phyloP scores from a whole-genome alignment of 2,113 vertebrate genomes.

The Neodon shergylaensis region DNA sequence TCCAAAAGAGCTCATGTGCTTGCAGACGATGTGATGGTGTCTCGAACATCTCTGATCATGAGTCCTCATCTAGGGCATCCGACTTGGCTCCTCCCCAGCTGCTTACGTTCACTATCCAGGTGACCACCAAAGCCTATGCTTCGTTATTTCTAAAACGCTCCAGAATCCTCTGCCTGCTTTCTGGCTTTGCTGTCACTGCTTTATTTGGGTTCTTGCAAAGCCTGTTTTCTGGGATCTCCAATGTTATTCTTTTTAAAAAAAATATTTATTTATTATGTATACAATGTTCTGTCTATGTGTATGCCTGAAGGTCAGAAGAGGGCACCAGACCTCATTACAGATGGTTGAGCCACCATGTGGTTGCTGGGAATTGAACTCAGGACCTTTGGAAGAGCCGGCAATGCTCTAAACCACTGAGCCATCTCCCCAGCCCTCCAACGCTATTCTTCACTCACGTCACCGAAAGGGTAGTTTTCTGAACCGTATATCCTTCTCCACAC shows the following conservation, averaged over 20 bases:
- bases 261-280: too few relatives aligned
- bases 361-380: too few relatives aligned
- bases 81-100: not conserved
- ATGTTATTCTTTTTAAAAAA: not conserved
- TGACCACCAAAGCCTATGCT: not conserved
- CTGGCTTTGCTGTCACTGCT: not conserved
- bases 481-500: not conserved
- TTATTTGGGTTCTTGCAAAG: not conserved
- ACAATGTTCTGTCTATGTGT: too few relatives aligned
- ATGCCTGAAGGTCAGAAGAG: too few relatives aligned
- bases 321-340: too few relatives aligned
- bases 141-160: constrained; percentile 6
- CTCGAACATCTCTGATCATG: not conserved
- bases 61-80: not conserved
- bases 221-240: not conserved
- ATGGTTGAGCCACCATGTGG: too few relatives aligned
- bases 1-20: not conserved
- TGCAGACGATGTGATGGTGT: not conserved
- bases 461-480: not conserved
- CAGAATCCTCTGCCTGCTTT: not conserved
- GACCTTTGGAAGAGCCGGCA: too few relatives aligned
- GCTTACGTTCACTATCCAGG: not conserved
- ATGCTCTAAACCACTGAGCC: too few relatives aligned
- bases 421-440: too few relatives aligned
- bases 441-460: not conserved